Percentiles rank a stretch among this genome's conserved stretches.
phyloP scores from a whole-genome alignment of 2,888 invertebrate species.

The Dyspetes luteomarginatus region DNA sequence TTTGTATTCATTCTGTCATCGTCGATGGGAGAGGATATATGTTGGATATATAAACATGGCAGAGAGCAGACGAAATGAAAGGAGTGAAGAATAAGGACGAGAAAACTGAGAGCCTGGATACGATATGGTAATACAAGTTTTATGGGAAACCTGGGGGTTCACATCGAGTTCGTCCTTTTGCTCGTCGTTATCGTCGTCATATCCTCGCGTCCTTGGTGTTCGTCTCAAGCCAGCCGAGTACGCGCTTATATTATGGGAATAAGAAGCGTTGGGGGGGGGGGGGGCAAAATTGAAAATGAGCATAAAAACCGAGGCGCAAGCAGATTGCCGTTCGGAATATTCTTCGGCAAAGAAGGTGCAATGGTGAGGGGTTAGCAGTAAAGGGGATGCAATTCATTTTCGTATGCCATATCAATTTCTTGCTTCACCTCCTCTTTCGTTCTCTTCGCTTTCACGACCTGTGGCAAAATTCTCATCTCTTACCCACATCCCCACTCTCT shows the following conservation, averaged over 20 bases:
- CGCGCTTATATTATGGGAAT: constrained; percentile 39
- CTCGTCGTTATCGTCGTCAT: constrained; percentile 26
- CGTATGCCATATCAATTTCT: constrained; percentile 84
- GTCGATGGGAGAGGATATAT: constrained; percentile 62
- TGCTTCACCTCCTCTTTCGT: constrained; percentile 78
- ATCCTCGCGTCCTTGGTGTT: constrained; percentile 27
- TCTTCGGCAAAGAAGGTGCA: constrained; percentile 76
- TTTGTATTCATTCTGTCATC: constrained; percentile 79
- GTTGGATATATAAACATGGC: constrained; percentile 49
- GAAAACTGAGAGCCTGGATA: constrained; percentile 61
- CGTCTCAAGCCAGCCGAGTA: constrained; percentile 30
- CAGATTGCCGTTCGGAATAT: constrained; percentile 82
- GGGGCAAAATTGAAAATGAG: constrained; percentile 82
- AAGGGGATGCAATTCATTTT: constrained; percentile 82
- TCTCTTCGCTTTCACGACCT: constrained; percentile 67
- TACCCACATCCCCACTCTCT: constrained; percentile 59
- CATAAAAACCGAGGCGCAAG: constrained; percentile 81
- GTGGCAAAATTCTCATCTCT: constrained; percentile 61
- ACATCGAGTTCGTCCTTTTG: constrained; percentile 65
- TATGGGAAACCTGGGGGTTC: constrained; percentile 77
- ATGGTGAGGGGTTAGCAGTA: constrained; percentile 52
- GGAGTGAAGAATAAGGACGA: constrained; percentile 52
- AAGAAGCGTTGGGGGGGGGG: constrained; percentile 60
- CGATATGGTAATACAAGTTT: constrained; percentile 81
- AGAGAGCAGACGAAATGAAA: constrained; percentile 54